phyloP scores from a whole-genome alignment of 1,140 invertebrate species.

The Hirudo medicinalis region DNA sequence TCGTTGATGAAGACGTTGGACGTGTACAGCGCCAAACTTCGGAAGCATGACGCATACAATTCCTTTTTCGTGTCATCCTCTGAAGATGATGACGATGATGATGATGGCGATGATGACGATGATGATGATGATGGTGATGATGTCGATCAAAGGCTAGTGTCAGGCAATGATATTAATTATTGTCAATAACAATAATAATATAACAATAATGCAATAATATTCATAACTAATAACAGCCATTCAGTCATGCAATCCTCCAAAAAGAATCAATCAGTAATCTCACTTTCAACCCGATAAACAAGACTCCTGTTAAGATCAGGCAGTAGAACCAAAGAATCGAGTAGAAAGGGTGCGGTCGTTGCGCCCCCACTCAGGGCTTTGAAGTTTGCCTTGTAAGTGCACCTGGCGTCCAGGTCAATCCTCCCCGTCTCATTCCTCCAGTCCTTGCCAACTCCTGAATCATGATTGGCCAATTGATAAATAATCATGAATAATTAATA shows the following conservation, averaged over 20 bases:
- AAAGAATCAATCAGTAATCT: not conserved
- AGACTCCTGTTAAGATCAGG: not conserved
- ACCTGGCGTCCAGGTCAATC: not conserved
- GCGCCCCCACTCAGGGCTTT: not conserved
- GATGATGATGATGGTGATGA: not conserved
- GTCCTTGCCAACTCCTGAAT: slow-evolving; percentile 12
- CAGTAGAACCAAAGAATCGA: slow-evolving; percentile 17
- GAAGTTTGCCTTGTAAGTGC: slow-evolving; percentile 7
- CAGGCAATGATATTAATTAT: not conserved
- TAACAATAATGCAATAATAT: too few species aligned
- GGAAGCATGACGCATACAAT: not conserved
- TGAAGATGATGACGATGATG: not conserved
- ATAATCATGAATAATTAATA: too few species aligned
- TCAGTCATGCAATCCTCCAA: too few species aligned
- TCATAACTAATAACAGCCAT: too few species aligned
- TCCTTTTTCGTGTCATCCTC: not conserved
- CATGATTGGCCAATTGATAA: too few species aligned
- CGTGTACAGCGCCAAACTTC: not conserved
- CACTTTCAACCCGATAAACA: slow-evolving; percentile 4
- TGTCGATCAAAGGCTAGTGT: not conserved
- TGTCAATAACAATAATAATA: not conserved
- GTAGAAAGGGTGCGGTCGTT: not conserved
- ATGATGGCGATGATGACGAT: not conserved
- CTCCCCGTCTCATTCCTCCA: not conserved
- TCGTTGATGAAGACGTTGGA: not conserved